These are phyloP conservation scores for Drosophila borborema DNA, from an alignment of 2,888 invertebrate species.

Conservation along the genomic window DNA sequence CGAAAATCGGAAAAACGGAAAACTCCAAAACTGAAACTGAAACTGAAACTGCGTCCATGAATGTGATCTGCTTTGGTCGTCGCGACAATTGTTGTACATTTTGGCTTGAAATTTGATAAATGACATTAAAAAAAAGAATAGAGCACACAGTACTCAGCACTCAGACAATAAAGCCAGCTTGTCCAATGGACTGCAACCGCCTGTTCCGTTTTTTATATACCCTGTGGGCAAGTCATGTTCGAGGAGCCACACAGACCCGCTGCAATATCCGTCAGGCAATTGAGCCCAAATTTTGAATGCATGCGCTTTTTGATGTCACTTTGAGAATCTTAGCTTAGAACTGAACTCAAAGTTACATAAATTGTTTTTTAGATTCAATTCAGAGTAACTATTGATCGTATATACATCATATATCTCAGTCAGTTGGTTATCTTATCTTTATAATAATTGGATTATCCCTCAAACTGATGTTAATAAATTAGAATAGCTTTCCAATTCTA, in stretches of 20 bases:
- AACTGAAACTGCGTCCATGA: constrained; percentile 27
- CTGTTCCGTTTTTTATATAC: constrained; percentile 15
- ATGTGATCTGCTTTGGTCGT: constrained; percentile 71
- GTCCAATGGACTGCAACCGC: constrained; percentile 16
- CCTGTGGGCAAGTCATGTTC: constrained; percentile 12
- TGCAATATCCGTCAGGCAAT: neutral
- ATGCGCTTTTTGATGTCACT: neutral
- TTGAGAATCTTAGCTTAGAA: too few relatives aligned
- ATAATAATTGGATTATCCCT: neutral
- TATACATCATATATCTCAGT: neutral
- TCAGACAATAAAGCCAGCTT: constrained; percentile 22
- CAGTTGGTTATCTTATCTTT: neutral
- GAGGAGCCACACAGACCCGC: neutral
- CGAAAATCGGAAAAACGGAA: constrained; percentile 12
- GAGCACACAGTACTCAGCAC: neutral
- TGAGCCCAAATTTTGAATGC: neutral
- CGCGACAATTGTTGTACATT: constrained; percentile 49
- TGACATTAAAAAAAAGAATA: constrained; percentile 47
- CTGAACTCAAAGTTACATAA: neutral
- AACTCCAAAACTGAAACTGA: constrained; percentile 20
- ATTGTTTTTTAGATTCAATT: too few relatives aligned
- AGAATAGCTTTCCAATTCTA: neutral
- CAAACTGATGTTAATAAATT: neutral
- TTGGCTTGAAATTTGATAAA: constrained; percentile 78
- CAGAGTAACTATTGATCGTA: neutral